Evolutionary conservation across 2,797 vertebrate genomes (phyloP), one percentile per base, ranked within the genome.

Genomic region (Chlorospingus flavigularis): DNA sequence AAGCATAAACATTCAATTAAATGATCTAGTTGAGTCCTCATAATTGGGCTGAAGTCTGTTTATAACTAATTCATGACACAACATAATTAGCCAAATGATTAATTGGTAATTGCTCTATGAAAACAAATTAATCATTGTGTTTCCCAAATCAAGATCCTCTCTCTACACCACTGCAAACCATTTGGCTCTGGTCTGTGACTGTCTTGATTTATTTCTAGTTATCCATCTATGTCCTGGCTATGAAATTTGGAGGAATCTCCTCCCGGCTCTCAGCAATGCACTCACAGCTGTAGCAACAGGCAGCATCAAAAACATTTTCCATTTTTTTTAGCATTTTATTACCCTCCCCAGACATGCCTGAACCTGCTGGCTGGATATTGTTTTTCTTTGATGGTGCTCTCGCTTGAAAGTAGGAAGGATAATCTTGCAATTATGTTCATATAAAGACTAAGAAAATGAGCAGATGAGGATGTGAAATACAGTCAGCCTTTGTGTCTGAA

Each of bases 71-170:
- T 86, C 57, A 82, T 87, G 95, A 84, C 28, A 81, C 28, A 80
- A 31, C 47, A 26, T 78, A 77, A 91, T 95, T 94, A 94, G 86
- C 42, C 51, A 62, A 93, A 78, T 86, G 86, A 95, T 96, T 95
- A 96, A 96, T 84, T 88, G 81, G 39, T 51, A 89, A 95, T 94
- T 96, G 78, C 39, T 66, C 62, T 54, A 50, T 47, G 83, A 94
- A 96, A 97, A 95, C 81, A 96, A 88, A 94, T 93, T 88, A 95
- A 93, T 86, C 62, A 50, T 77, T 50, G 26, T 45, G 70, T 63
- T 82, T 93, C 62, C 42, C 39, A 88, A 93, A 39, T 47, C 33
- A 55, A 3, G 12, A 65, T 79, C 42, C 26, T 83, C 48, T 86
- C 20, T 53, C 40, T 81, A 17, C 23, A 57, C 42, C 33, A 42